Evolutionary conservation across 2,888 invertebrate genomes (phyloP), one percentile per base, ranked within the genome.

Genomic region (Tenthredo scrophulariae): DNA sequence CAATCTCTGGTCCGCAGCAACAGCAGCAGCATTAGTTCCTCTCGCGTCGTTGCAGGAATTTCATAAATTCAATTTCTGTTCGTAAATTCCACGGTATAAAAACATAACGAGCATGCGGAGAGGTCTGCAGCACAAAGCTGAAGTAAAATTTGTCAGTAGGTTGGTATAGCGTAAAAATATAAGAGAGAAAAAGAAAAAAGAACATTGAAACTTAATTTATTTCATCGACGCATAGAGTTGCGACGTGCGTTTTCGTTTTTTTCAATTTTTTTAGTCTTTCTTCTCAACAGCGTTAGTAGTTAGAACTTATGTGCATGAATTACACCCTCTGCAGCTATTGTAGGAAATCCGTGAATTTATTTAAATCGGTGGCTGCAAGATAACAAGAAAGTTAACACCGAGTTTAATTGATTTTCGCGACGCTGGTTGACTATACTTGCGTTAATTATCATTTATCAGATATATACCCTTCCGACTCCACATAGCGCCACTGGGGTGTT

Each of bases 371-470:
- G 9, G n/a, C 2, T 13, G 26, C 4, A 33, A 67, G 67, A 67
- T 33, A 67, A 67, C 15, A 62, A 13, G 22, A 67, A 67, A 67
- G 33, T 33, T 67, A 26, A 67, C 67, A 67, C 67, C 29, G 18
- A 67, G 46, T 77, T 77, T 10, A 77, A 77, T 54, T 54, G 29
- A 50, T 54, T 77, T 26, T 46, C 29, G 7, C 77, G 33, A 15
- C n/a, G 46, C 18, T 77, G 46, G 9, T 54, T 33, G 54, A 50
- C 77, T 54, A 29, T 54, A 29, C 50, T 75, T 33, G n/a, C 29
- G 50, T 77, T 77, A 77, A 77, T 77, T 29, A 77, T 77, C 33
- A 77, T 54, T 77, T 18, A 77, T 50, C 74, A 26, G 33, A 46
- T 46, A 37, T 33, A 46, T 43, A 46, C 37, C 22, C 37, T 7